A percentile compares a stretch with the other conserved stretches of the same genome.
These are phyloP conservation scores for Volucella zonaria DNA, from an alignment of 2,888 invertebrate genomes.

Conservation along the genomic window DNA sequence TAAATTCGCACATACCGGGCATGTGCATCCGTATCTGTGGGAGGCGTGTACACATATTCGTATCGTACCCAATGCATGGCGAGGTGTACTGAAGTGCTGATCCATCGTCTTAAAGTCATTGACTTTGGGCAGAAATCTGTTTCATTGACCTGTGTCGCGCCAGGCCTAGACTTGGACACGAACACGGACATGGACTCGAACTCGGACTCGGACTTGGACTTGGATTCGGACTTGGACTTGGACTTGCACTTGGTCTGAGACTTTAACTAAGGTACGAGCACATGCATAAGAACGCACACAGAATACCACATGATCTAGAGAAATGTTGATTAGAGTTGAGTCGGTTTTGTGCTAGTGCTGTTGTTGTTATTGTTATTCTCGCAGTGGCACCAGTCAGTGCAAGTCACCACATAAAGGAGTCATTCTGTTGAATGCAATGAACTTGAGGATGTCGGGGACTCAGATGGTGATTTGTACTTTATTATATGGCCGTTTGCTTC, in stretches of 20 bases:
- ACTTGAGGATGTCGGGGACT: constrained; percentile 44
- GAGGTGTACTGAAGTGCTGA: not conserved
- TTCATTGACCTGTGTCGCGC: constrained; percentile 54
- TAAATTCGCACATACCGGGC: constrained; percentile 11
- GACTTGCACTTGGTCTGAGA: not conserved
- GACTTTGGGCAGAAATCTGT: constrained; percentile 52
- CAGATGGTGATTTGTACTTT: constrained; percentile 21
- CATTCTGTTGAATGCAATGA: constrained; percentile 46
- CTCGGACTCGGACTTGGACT: not conserved
- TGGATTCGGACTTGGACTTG: not conserved
- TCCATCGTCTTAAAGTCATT: constrained; percentile 42
- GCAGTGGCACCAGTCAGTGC: not conserved
- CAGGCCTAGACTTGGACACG: constrained; percentile 35
- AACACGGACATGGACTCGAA: not conserved
- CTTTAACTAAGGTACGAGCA: not conserved
- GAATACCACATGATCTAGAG: constrained; percentile 40
- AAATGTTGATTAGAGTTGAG: constrained; percentile 20
- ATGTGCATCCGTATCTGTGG: constrained; percentile 7
- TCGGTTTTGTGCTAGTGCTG: no score
- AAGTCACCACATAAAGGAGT: constrained; percentile 11
- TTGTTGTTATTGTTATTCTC: constrained; percentile 33
- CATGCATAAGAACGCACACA: not conserved
- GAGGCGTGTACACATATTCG: not conserved
- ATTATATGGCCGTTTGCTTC: constrained; percentile 4
- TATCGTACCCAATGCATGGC: not conserved